Conservation (phyloP, 1,140 invertebrate species). For the Drosophila nebulosa region DNA sequence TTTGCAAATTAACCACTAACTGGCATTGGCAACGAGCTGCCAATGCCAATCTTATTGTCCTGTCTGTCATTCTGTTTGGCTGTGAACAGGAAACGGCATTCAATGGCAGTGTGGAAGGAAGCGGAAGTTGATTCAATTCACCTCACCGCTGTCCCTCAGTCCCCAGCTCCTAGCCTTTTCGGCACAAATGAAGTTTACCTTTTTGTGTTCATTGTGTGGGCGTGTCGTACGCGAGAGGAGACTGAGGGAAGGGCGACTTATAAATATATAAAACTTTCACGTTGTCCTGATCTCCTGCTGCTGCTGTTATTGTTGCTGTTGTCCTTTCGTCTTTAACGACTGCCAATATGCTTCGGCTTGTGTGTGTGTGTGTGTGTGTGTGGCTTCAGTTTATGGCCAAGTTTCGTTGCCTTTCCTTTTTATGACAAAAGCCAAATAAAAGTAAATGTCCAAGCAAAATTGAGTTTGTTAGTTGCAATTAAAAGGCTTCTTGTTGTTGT, state of each 20-base stretch:
- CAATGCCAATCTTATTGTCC: conserved; percentile 12
- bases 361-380: background rate
- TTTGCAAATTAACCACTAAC: conserved; percentile 69
- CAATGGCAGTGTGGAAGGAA: conserved; percentile 12
- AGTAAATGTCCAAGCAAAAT: conserved; percentile 8
- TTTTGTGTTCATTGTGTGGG: conserved; percentile 48
- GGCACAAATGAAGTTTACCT: conserved; percentile 46
- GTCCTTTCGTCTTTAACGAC: conserved; percentile 39
- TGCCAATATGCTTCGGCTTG: conserved; percentile 19
- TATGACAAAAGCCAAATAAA: conserved; percentile 45
- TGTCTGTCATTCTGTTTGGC: background rate
- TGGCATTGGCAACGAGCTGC: conserved; percentile 45
- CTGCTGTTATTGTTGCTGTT: background rate
- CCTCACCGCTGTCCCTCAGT: background rate
- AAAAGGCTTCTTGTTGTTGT: conserved; percentile 18
- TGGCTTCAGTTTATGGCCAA: conserved; percentile 1
- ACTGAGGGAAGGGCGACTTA: background rate
- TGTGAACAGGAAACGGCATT: background rate
- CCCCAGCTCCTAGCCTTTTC: conserved; percentile 14
- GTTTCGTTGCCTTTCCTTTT: conserved; percentile 4
- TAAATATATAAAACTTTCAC: conserved; percentile 27
- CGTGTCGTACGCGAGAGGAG: conserved; percentile 6
- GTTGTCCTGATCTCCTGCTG: conserved; percentile 10
- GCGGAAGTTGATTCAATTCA: conserved; percentile 27
- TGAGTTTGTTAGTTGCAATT: conserved; percentile 25